These are phyloP conservation scores for Sebastes glaucus DNA, from an alignment of 2,797 vertebrate species.

Conservation along the genomic window DNA sequence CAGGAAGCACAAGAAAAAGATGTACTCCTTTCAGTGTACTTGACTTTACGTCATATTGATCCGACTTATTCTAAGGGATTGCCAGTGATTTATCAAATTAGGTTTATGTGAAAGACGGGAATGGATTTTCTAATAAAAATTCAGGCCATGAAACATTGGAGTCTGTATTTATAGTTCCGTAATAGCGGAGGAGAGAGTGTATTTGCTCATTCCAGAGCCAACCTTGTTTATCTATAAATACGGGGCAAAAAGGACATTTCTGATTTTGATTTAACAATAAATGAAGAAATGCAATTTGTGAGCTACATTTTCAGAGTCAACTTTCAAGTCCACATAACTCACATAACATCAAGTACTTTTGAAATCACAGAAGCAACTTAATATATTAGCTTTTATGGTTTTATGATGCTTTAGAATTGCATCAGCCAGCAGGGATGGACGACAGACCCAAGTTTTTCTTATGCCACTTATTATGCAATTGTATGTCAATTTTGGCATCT, in stretches of 20 bases:
- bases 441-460: background rate
- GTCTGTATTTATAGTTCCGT: conserved; percentile 9
- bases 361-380: background rate
- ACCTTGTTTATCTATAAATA: background rate
- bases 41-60: conserved; percentile 53
- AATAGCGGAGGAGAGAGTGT: background rate
- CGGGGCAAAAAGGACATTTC: background rate
- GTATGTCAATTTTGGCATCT: background rate
- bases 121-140: conserved; percentile 15
- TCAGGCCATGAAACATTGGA: background rate
- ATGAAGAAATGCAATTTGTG: background rate
- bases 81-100: conserved; percentile 43
- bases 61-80: conserved; percentile 19
- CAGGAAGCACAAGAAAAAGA: background rate
- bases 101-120: background rate
- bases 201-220: background rate
- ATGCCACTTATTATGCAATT: background rate
- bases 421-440: background rate
- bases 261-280: background rate
- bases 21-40: background rate
- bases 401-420: background rate
- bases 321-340: background rate
- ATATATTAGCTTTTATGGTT: background rate
- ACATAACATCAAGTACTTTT: background rate
- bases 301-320: background rate